phyloP scores from a whole-genome alignment of 2,888 invertebrate genomes.

The Clunio marinus region DNA sequence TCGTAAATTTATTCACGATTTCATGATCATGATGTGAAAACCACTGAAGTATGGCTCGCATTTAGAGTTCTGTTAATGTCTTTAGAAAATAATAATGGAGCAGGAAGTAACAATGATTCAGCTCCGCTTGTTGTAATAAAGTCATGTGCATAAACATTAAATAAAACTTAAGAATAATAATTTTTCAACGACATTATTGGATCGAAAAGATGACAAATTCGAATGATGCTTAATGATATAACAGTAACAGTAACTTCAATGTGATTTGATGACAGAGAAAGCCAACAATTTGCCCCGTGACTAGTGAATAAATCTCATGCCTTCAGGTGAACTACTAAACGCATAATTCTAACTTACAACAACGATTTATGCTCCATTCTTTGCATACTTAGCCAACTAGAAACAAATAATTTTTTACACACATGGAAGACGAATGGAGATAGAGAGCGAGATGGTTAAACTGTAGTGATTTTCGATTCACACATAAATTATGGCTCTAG shows the following conservation, averaged over 20 bases:
- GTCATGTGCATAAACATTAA: constrained; percentile 20
- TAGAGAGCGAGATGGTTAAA: constrained; percentile 14
- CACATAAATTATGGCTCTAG: constrained; percentile 36
- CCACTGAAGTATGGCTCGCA: background rate
- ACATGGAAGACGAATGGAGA: constrained; percentile 18
- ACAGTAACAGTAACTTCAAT: constrained; percentile 17
- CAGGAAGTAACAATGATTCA: background rate
- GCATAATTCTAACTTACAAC: constrained; percentile 16
- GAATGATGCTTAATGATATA: constrained; percentile 1
- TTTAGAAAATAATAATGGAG: constrained; percentile 4
- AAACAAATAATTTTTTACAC: constrained; percentile 36
- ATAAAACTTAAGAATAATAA: background rate
- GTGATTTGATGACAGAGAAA: constrained; percentile 8
- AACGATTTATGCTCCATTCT: constrained; percentile 1
- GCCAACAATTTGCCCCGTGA: constrained; percentile 14
- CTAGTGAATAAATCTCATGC: constrained; percentile 20
- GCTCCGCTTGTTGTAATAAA: constrained; percentile 6
- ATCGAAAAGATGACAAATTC: constrained; percentile 19
- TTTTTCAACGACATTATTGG: background rate
- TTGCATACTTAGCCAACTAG: constrained; percentile 38
- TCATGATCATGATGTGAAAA: too few species aligned
- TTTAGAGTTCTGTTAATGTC: background rate
- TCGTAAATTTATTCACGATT: too few species aligned
- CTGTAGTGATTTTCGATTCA: constrained; percentile 37
- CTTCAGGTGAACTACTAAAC: constrained; percentile 19